Base-by-base conservation (phyloP, 2,113 vertebrate species). In the Erinaceus europaeus region DNA sequence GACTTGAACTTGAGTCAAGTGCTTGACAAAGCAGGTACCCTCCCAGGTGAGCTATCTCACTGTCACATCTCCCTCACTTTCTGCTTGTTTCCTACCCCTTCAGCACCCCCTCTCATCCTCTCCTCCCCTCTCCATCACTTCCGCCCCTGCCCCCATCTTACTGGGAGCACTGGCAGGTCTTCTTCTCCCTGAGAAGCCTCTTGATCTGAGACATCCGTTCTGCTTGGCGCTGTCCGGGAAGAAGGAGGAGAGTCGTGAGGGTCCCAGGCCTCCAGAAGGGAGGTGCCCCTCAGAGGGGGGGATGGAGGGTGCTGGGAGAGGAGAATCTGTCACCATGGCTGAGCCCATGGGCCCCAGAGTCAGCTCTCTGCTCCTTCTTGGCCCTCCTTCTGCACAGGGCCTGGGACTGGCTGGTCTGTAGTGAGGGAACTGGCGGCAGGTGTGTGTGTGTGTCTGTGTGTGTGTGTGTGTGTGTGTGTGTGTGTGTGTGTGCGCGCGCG, bases 161-260 rank as follows among this genome's bases (percentile, higher is more conserved):
- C 97, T 89, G 94, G 84, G 91, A 50, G 61, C 97, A 98, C 50
- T 96, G 97, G 59, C 97, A 98, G 0, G 95, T 97, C 94, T 94
- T 97, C 89, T 97, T 98, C 90, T 97, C 97, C 90, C 96, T 95
- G 84, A 97, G 94, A 69, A 97, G 29, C 25, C 89, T 95, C 89
- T 95, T 97, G 90, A 96, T 97, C 92, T 52, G 96, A 86, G 88
- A 90, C 92, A 96, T 97, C 91, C 90, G 95, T 84, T 78, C 90
- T 84, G 95, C 88, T 29, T 52, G 93, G 93, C 88, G 93, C 97
- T 98, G 96, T 74, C 92, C 95, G 75, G 76, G 95, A 67, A 97
- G 78, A 96, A 94, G 89, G 40, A 95, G 72, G 78, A 53, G 40
- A 82, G 61, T 88, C 0, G 6, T 90, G 77, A 96, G 87, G 81